Evolutionary conservation across 30 jellyfish, hydroid and myxozoan species (phyloP).

Genomic region (Sanderia malayensis): DNA sequence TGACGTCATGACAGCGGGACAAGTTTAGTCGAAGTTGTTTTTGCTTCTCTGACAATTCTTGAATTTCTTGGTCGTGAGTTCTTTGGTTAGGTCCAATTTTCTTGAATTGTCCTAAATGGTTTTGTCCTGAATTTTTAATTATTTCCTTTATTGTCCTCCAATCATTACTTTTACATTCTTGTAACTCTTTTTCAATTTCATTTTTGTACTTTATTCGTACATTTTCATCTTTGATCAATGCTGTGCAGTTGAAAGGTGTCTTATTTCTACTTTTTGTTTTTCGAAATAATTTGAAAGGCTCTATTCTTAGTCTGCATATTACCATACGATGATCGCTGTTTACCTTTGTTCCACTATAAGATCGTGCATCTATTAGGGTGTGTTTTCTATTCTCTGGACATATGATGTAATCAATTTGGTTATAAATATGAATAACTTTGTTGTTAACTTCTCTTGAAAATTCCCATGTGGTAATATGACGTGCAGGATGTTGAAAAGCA

Average conservation of each 20-base stretch:
- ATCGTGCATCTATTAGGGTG: slow-evolving; percentile 12
- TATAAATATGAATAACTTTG: slow-evolving; percentile 4
- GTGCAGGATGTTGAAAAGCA: slow-evolving; percentile 41
- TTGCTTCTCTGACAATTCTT: slow-evolving; percentile 49
- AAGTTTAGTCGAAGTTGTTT: slow-evolving; percentile 44
- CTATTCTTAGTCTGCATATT: not conserved
- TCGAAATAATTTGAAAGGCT: not conserved
- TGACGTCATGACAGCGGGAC: slow-evolving; percentile 27
- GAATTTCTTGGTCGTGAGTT: slow-evolving; percentile 37
- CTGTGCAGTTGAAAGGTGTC: not conserved
- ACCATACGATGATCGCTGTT: slow-evolving; percentile 32
- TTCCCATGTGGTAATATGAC: slow-evolving; percentile 56
- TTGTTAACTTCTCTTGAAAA: slow-evolving; percentile 20
- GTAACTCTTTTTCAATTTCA: not conserved
- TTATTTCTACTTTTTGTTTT: not conserved
- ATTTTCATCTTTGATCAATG: not conserved
- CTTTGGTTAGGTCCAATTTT: slow-evolving; percentile 30
- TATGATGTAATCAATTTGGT: slow-evolving; percentile 38
- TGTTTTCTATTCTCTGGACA: slow-evolving; percentile 31
- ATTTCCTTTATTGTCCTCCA: not conserved
- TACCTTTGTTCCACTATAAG: not conserved
- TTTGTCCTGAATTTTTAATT: not conserved
- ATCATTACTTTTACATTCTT: not conserved
- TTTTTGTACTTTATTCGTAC: not conserved
- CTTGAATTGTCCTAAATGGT: not conserved